Evolutionary conservation across 2,888 invertebrate species (phyloP).

Genomic region (Eilema griseolum): DNA sequence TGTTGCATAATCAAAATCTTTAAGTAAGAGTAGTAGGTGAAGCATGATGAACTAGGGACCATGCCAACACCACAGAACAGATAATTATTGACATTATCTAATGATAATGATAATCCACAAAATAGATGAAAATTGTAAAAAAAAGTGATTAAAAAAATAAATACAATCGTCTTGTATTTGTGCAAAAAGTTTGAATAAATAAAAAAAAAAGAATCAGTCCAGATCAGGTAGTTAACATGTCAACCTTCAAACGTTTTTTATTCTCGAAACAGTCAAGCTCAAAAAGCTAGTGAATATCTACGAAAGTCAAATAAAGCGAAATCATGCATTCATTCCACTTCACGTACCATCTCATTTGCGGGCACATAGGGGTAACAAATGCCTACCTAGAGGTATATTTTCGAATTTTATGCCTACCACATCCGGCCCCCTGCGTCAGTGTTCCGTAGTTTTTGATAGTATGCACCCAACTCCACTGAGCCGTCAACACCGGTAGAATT

Average conservation of each 20-base stretch:
- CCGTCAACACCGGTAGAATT: slow-evolving; percentile 56
- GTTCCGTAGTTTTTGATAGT: slow-evolving; percentile 73
- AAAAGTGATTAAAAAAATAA: too few species aligned
- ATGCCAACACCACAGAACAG: too few species aligned
- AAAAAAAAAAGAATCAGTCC: not conserved
- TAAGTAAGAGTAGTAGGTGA: too few species aligned
- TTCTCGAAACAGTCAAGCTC: not conserved
- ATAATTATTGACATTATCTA: too few species aligned
- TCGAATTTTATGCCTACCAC: slow-evolving; percentile 84
- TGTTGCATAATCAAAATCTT: too few species aligned
- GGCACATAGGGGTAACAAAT: slow-evolving; percentile 71
- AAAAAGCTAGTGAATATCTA: slow-evolving; percentile 35
- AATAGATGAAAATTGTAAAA: too few species aligned
- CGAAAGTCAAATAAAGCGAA: slow-evolving; percentile 68
- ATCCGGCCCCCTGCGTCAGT: slow-evolving; percentile 59
- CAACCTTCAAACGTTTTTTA: not conserved
- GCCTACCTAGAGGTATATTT: slow-evolving; percentile 76
- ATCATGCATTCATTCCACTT: slow-evolving; percentile 79
- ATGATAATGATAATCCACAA: too few species aligned
- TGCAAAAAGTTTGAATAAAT: not conserved
- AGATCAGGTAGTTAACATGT: not conserved
- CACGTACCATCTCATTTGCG: slow-evolving; percentile 79
- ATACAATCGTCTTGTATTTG: too few species aligned
- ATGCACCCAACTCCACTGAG: slow-evolving; percentile 60
- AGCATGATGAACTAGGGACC: too few species aligned